These are phyloP conservation scores for Nyctibius grandis DNA, from an alignment of 2,797 vertebrate species.

Conservation along the genomic window DNA sequence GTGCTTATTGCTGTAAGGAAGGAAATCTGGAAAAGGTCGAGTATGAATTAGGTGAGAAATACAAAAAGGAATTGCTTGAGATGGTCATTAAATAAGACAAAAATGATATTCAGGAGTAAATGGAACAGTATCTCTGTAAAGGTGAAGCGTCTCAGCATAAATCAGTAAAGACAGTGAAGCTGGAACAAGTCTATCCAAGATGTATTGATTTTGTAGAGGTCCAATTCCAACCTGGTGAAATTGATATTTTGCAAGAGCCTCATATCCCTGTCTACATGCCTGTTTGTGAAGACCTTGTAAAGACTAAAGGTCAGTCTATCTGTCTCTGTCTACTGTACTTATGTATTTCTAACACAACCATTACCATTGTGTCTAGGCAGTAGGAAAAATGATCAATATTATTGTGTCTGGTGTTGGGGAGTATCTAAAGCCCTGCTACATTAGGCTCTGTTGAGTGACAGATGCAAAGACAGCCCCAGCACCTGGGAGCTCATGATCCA, in stretches of 20 bases:
- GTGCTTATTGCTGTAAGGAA: constrained; percentile 23
- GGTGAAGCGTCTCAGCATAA: constrained; percentile 24
- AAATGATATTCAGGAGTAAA: constrained; percentile 41
- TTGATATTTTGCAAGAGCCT: neutral
- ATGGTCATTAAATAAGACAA: constrained; percentile 53
- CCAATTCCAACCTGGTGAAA: neutral
- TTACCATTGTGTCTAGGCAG: neutral
- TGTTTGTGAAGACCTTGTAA: neutral
- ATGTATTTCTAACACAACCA: neutral
- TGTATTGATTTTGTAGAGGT: constrained; percentile 4
- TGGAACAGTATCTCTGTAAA: constrained; percentile 25
- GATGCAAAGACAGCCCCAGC: neutral
- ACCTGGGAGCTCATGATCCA: neutral
- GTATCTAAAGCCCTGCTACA: neutral
- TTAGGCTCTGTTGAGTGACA: neutral
- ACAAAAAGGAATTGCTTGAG: constrained; percentile 41
- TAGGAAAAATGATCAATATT: neutral
- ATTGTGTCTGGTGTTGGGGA: neutral
- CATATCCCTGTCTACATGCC: neutral
- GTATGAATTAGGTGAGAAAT: constrained; percentile 40
- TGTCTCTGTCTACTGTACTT: neutral
- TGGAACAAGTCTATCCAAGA: neutral
- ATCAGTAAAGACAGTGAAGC: constrained; percentile 2
- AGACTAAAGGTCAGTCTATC: neutral
- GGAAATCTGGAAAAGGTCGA: constrained; percentile 56